These are phyloP conservation scores for Excalfactoria chinensis DNA, from an alignment of 2,113 vertebrate species.

Conservation along the genomic window DNA sequence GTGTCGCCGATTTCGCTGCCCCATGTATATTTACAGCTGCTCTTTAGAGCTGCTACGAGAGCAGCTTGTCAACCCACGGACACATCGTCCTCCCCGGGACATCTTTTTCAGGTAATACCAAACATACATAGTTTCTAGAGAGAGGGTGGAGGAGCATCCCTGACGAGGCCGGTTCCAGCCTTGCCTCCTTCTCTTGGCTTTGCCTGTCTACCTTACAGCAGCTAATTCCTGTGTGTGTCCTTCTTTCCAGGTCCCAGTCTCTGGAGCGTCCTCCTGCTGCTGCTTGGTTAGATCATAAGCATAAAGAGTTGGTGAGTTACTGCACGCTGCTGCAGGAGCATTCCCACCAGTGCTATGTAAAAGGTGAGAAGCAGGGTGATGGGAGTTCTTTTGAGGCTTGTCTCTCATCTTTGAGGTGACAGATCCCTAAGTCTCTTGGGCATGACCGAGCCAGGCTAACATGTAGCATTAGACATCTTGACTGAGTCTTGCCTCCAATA, in stretches of 20 bases:
- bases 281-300: conserved; percentile 89
- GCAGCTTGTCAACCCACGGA: conserved; percentile 86
- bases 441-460: not conserved
- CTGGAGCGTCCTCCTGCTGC: conserved; percentile 86
- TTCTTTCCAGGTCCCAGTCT: conserved; percentile 84
- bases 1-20: conserved; percentile 83
- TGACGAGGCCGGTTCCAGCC: not conserved
- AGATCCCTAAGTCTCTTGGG: not conserved
- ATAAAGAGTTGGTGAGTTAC: conserved; percentile 90
- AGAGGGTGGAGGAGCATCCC: not conserved
- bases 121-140: not conserved
- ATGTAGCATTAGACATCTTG: not conserved
- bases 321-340: conserved; percentile 94
- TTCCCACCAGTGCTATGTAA: conserved; percentile 94
- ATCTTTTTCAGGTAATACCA: conserved; percentile 88
- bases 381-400: not conserved
- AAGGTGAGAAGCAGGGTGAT: conserved; percentile 63
- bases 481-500: not conserved
- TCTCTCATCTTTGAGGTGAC: not conserved
- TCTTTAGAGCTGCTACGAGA: conserved; percentile 89
- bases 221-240: too few relatives aligned
- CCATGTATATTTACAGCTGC: conserved; percentile 94
- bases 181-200: not conserved
- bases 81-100: conserved; percentile 83
- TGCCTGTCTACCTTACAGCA: not conserved